phyloP scores from a whole-genome alignment of 2,797 vertebrate species.

The Okamejei kenojei region DNA sequence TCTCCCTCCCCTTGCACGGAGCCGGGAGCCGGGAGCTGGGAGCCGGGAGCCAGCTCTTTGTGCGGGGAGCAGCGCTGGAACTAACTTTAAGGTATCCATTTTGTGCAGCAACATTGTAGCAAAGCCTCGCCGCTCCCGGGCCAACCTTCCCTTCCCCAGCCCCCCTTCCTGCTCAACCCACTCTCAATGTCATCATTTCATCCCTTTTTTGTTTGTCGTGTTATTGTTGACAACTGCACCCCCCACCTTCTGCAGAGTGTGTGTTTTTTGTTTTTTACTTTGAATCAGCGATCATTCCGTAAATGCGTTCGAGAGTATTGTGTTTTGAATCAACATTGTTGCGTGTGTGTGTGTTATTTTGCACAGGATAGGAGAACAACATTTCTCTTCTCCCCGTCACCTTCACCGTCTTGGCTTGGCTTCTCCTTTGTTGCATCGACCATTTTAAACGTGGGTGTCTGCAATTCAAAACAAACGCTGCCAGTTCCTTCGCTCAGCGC shows the following conservation, averaged over 20 bases:
- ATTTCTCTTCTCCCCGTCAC: too few species aligned
- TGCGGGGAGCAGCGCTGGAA: background rate
- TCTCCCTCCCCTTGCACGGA: background rate
- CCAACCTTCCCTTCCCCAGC: background rate
- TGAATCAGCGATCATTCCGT: too few species aligned
- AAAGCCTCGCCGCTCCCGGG: background rate
- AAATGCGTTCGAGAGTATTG: too few species aligned
- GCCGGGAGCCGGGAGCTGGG: too few species aligned
- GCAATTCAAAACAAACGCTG: too few species aligned
- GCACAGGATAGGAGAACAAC: too few species aligned
- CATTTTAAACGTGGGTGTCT: background rate
- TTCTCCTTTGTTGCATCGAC: background rate
- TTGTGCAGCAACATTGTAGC: constrained; percentile 29
- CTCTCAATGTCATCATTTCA: background rate
- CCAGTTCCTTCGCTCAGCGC: background rate
- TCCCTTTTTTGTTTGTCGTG: background rate
- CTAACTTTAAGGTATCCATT: constrained; percentile 37
- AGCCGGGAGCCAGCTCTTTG: constrained; percentile 20
- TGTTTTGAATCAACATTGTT: too few species aligned
- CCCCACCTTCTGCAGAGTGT: too few species aligned
- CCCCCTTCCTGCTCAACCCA: background rate
- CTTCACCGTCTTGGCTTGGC: constrained; percentile 14
- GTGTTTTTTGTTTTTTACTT: too few species aligned
- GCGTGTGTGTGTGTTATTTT: too few species aligned
- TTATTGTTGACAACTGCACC: background rate